Conservation (phyloP, 2,888 invertebrate species). For the Scotopteryx bipunctaria region DNA sequence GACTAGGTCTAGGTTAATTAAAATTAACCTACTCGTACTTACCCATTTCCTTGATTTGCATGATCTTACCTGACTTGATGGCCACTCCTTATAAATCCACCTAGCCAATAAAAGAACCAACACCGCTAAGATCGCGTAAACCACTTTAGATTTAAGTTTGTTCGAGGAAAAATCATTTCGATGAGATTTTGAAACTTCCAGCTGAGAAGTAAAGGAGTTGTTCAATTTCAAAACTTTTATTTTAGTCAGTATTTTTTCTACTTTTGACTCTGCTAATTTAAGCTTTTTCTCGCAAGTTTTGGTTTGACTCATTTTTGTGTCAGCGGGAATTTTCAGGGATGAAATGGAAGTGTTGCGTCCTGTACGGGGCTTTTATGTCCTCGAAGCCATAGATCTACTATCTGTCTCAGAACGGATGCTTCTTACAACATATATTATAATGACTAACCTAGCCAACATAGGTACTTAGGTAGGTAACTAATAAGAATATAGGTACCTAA, state of each 20-base stretch:
- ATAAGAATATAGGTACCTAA: too few relatives aligned
- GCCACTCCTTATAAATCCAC: constrained; percentile 49
- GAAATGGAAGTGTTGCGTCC: constrained; percentile 43
- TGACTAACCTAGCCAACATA: too few relatives aligned
- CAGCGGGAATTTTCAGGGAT: constrained; percentile 10
- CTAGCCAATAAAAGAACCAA: constrained; percentile 36
- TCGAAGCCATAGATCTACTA: constrained; percentile 21
- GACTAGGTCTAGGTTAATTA: too few relatives aligned
- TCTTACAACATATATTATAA: neutral
- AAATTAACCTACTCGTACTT: too few relatives aligned
- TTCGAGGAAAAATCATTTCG: neutral
- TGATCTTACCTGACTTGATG: constrained; percentile 47
- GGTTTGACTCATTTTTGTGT: constrained; percentile 53
- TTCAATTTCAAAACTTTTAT: constrained; percentile 60
- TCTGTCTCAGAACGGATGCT: constrained; percentile 9
- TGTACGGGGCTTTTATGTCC: constrained; percentile 26
- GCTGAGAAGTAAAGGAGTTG: constrained; percentile 50
- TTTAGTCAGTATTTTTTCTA: constrained; percentile 65
- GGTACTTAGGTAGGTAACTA: neutral
- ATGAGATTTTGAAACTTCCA: constrained; percentile 44
- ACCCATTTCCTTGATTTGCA: too few relatives aligned
- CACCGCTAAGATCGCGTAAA: constrained; percentile 24
- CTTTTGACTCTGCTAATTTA: constrained; percentile 66
- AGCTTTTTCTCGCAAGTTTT: constrained; percentile 64
- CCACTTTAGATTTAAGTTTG: constrained; percentile 19